Base-by-base conservation (phyloP, 2,888 invertebrate species). In the Hirtodrosophila duncani region DNA sequence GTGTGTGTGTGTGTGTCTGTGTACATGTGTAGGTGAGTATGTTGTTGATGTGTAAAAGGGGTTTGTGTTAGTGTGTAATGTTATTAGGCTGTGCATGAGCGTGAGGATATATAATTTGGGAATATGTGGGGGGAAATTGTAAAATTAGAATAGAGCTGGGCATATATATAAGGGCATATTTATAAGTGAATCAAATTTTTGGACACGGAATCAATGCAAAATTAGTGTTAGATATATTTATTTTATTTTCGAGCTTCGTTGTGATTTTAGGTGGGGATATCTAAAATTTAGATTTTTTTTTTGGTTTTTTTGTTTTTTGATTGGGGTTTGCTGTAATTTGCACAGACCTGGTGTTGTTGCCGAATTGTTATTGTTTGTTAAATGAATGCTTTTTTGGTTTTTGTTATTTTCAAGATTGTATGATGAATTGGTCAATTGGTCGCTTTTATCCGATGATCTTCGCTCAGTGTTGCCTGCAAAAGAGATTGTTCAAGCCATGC, bases 401-500 rank as follows among this genome's bases (percentile, higher is more conserved):
- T 85, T 87, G 82, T 85, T 84, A 83, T 84, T 82, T 69, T 85
- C 84, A 84, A 80, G 81, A 84, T 83, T 83, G 83, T 81, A 84
- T 66, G 83, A 85, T 82, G 84, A 84, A 84, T 83, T 83, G 81
- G 84, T 85, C 80, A 85, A 82, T 83, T 83, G 84, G 82, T 87
- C 87, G 83, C 85, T 86, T 84, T 86, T 87, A 81, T 87, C 86
- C 83, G 86, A 86, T 79, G 85, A 84, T 82, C 86, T 83, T 84
- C 86, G 85, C 82, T 85, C 85, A 84, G 81, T 78, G 82, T 84
- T 84, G 70, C 86, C 86, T 86, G 86, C 83, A 86, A 86, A 86
- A 86, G 84, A 86, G 83, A 86, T 84, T 84, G 71, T 84, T 85
- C 86, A 86, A 86, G 86, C 86, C 86, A 86, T 86, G 86, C 86